Base-by-base conservation (phyloP, 1,140 invertebrate genomes). In the Diabrotica undecimpunctata region DNA sequence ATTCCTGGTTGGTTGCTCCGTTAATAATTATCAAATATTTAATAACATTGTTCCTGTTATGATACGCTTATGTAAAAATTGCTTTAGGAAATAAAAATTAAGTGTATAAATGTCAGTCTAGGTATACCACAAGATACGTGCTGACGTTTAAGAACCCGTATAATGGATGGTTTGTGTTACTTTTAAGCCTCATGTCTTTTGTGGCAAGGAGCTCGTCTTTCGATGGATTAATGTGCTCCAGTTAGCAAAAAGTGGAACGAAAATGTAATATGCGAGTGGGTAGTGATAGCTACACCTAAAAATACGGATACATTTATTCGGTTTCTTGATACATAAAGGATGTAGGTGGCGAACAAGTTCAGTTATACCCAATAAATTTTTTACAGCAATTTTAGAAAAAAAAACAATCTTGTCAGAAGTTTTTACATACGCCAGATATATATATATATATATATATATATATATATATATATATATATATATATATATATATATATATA, bases 121-220 rank as follows among this genome's bases (percentile, higher is more conserved):
- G 41, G 41, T 46, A 46, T n/a, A 46, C 41, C 41, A 46, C 41
- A 46, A 46, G 41, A 46, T 46, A 46, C 41, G 41, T 46, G 41
- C 41, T 46, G 41, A 46, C 41, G 41, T 46, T 46, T 46, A 46
- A 46, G 41, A 46, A 46, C 41, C 41, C n/a, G 41, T 46, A 46
- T 46, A 46, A 46, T 46, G n/a, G 41, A 46, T 46, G 41, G n/a
- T n/a, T 46, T 46, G 41, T 46, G n/a, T 46, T 46, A 46, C 41
- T 46, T 46, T 46, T 46, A 46, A 46, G 41, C 41, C n/a, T 46
- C 8, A 46, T 46, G 41, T 46, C n/a, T 8, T 46, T 46, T 46
- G 41, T 46, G 41, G 41, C 41, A n/a, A 46, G 41, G 41, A 46
- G 41, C 41, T 46, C n/a, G 41, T 46, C 41, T 46, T 46, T 10